Evolutionary conservation across 2,888 invertebrate genomes (phyloP), one percentile per base, ranked within the genome.

Genomic region (Dicyrtomina minuta): DNA sequence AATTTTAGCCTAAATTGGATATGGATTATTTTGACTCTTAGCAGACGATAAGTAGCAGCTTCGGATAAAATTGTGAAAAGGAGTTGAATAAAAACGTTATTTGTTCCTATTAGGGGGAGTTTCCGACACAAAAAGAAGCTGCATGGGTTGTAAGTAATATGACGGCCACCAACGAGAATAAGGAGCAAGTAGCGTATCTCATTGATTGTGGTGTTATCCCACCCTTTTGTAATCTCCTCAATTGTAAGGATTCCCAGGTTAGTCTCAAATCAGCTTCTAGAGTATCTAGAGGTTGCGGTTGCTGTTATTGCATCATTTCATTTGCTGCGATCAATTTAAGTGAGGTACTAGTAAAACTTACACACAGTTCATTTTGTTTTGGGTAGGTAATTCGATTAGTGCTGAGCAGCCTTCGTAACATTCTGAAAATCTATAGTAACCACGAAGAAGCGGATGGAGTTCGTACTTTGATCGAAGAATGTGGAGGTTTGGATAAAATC

Each of bases 121-220:
- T 98, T 86, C 96, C 96, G 85, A 98, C 97, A n/a, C 96, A 98
- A 84, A 98, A 98, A 82, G 99, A 99, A 84, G 99, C 99, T 0
- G 98, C 98, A 0, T 99, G 99, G 99, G 98, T 98, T 10, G 95
- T 99, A 72, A 96, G 95, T 82, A 99, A 99, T 86, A 87, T 99
- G 78, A 98, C 98, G 79, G n/a, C n/a, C n/a, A 96, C 98, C 81
- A 96, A 96, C 79, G 99, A 99, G 44, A 92, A 91, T 79, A 89
- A 90, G 81, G 92, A 95, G 71, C 99, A 99, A 83, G 92, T 93
- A 17, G 89, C 90, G 22, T 88, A 89, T 76, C 87, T 98, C 79
- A 93, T 98, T 78, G 86, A 88, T 79, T 90, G 91, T 80, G 94
- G 95, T 22, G 97, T 97, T 39, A 93, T 99, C 78, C 90, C 91